These are phyloP conservation scores for Beaufortia kweichowensis DNA, from an alignment of 2,113 vertebrate genomes.

Conservation along the genomic window DNA sequence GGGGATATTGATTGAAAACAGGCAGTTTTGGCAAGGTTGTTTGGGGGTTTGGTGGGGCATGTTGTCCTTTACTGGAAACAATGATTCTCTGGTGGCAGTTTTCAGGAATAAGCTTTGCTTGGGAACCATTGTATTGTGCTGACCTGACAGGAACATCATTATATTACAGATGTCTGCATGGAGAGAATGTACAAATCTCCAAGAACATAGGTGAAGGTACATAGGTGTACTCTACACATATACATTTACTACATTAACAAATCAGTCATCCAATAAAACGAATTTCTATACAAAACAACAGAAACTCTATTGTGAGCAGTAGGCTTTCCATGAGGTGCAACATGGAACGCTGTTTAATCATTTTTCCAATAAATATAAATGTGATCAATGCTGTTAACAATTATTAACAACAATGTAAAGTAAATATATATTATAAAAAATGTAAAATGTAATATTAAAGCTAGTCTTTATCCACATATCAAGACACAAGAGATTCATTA, in stretches of 20 bases:
- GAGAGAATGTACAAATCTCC: neutral
- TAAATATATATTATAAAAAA: no score
- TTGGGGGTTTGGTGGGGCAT: neutral
- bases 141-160: neutral
- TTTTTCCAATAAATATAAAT: no score
- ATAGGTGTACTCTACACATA: neutral
- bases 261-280: neutral
- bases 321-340: no score
- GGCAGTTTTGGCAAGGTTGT: neutral
- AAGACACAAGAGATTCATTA: no score
- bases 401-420: no score
- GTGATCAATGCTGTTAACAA: no score
- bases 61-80: slow-evolving; percentile 19
- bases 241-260: neutral
- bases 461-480: no score
- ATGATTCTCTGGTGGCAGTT: neutral
- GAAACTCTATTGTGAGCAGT: no score
- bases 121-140: neutral
- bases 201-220: neutral
- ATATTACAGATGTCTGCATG: neutral
- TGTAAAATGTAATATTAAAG: no score
- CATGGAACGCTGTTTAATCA: no score
- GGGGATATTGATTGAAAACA: slow-evolving; percentile 33
- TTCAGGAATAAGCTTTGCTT: slow-evolving; percentile 11
- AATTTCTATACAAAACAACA: no score